Percentiles rank a stretch among this genome's conserved stretches.
phyloP scores from a whole-genome alignment of 2,797 vertebrate genomes.

The Liparis tanakae region DNA sequence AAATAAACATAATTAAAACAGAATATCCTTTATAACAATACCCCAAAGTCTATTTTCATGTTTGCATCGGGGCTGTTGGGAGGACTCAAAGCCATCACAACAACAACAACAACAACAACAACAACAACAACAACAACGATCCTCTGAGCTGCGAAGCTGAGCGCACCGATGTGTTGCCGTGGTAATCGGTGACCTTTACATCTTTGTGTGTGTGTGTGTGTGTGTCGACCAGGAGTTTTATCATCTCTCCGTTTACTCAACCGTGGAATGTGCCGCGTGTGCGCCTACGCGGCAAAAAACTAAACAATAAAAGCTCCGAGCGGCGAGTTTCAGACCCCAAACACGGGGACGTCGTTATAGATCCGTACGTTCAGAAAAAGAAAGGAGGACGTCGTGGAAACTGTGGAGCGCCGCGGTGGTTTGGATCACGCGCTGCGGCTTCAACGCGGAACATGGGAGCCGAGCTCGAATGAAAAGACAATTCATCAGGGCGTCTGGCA shows the following conservation, averaged over 20 bases:
- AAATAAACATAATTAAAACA: slow-evolving; percentile 2
- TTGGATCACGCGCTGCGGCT: neutral
- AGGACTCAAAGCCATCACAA: neutral
- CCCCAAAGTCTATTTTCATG: slow-evolving; percentile 7
- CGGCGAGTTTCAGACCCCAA: neutral
- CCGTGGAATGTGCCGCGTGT: slow-evolving; percentile 57
- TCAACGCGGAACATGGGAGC: neutral
- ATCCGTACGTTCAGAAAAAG: neutral
- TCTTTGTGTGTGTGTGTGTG: neutral
- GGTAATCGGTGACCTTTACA: slow-evolving; percentile 51
- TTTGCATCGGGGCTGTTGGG: neutral
- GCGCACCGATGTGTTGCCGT: slow-evolving; percentile 44
- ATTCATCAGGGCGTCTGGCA: neutral
- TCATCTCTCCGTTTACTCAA: slow-evolving; percentile 39
- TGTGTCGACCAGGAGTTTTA: slow-evolving; percentile 11
- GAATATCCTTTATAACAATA: slow-evolving; percentile 9
- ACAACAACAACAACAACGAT: neutral
- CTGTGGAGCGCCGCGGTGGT: neutral
- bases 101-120: neutral
- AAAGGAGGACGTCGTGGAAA: neutral
- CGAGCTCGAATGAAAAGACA: neutral
- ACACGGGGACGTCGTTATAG: neutral
- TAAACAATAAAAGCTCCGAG: slow-evolving; percentile 23
- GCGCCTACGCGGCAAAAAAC: slow-evolving; percentile 36
- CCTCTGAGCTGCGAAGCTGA: slow-evolving; percentile 27